Evolutionary conservation across 2,888 invertebrate genomes (phyloP), one percentile per base, ranked within the genome.

Genomic region (Microdon myrmicae): DNA sequence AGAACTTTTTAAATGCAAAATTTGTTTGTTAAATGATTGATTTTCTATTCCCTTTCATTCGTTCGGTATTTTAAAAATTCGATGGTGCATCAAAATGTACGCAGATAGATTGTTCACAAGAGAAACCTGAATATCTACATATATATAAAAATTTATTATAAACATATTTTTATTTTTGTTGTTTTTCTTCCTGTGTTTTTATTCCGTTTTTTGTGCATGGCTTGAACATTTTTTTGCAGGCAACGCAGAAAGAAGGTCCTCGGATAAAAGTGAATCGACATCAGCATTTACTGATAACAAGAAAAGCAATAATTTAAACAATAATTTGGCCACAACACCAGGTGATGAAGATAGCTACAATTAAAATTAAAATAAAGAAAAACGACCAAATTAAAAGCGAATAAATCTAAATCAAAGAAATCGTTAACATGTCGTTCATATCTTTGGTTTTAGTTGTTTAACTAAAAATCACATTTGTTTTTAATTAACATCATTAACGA

Each of bases 151-250:
- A 39, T 44, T 51, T 58, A 58, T 22, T 45, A 37, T 53, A 25
- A 43, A 54, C 43, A 60, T 44, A 53, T 55, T 43, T 51, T 56
- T 54, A 35, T 39, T 58, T 41, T 38, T 37, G 31, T 38, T 3
- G 44, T 60, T 34, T 53, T 49, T 58, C 37, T 68, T 70, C 70
- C 28, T 47, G 22, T 37, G 45, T 32, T 67, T 51, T 44, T 53
- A 23, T 49, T 53, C 67, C 56, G 61, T 72, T 72, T 68, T 70
- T 72, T 72, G 71, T 79, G 79, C 79, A 79, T 79, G 79, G 79
- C 79, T 79, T 79, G 79, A 77, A 71, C 70, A 76, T 78, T 75
- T 78, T 79, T 79, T 78, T 79, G 74, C 78, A 79, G 79, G 78
- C 70, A 76, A 75, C 74, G 72, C 73, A 76, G 77, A 77, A 74